Evolutionary conservation across 2,888 invertebrate genomes (phyloP).

Genomic region (Phengaris alcon): DNA sequence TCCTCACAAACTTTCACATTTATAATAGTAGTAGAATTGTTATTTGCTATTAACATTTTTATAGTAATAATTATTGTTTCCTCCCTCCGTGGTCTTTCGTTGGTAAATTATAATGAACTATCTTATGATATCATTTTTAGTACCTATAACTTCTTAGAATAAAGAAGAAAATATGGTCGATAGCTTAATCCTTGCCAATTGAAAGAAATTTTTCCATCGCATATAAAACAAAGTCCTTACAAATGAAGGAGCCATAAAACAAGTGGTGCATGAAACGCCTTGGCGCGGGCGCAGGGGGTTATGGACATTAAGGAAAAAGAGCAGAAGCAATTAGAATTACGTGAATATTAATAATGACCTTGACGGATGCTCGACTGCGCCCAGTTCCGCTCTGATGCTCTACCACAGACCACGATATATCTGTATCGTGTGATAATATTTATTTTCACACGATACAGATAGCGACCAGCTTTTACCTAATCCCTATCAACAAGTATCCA

Average conservation of each 20-base stretch:
- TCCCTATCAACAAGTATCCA: too few relatives aligned
- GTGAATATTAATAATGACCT: conserved; percentile 19
- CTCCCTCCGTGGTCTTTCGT: too few relatives aligned
- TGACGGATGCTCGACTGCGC: conserved; percentile 18
- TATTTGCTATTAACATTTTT: background rate
- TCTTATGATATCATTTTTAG: too few relatives aligned
- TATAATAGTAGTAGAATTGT: background rate
- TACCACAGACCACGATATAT: background rate
- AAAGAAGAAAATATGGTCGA: too few relatives aligned
- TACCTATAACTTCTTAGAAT: too few relatives aligned
- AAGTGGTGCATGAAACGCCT: background rate
- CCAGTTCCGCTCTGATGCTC: conserved; percentile 10
- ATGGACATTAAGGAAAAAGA: conserved; percentile 2
- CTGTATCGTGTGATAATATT: background rate
- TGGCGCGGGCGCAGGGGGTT: background rate
- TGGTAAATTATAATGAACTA: too few relatives aligned
- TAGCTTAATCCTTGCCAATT: too few relatives aligned
- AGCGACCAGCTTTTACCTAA: background rate
- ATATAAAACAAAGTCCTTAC: background rate
- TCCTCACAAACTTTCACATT: too few relatives aligned
- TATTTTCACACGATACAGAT: background rate
- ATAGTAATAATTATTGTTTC: background rate
- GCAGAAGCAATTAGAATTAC: conserved; percentile 24
- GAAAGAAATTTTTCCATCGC: background rate
- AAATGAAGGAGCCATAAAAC: background rate